Base-by-base conservation (phyloP, 1,140 invertebrate genomes). In the Drosophila athabasca region DNA sequence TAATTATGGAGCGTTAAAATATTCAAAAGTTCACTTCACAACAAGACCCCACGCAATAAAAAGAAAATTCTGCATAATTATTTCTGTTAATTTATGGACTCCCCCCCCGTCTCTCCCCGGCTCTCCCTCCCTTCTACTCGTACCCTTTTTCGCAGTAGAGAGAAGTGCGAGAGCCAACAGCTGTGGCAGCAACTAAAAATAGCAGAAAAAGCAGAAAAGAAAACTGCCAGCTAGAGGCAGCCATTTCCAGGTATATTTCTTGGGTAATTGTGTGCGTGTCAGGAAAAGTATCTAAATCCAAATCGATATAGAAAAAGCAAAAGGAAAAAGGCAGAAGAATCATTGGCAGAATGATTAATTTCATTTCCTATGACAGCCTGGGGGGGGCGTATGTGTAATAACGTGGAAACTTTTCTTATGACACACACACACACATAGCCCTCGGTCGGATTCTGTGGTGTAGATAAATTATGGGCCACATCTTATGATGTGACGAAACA, bases 271-370 rank as follows among this genome's bases (percentile, higher is more conserved):
- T 24, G 22, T 60, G 66, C 52, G 43, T 66, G 70, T 60, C 54
- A 31, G 17, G n/a, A 31, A 69, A 53, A 62, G 57, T 61, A 68
- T 35, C 17, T 6, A 24, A 76, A 65, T 67, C 72, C 48, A 76
- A 54, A 76, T 53, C 22, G 61, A 22, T 48, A 66, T 43, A 54
- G 4, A 19, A 17, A 31, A 11, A 45, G 15, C 52, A 61, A 58
- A 49, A 50, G 46, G 1, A 22, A 2, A 19, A 35, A 60, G 48
- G 19, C 17, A 48, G 44, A 58, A 78, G 74, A 76, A 68, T 79
- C 62, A 79, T 76, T 84, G 70, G 57, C 61, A 69, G 66, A 71
- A 84, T 84, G 72, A 85, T 85, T 79, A 84, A 84, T 84, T 76
- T 66, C 72, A 84, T 84, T 65, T 69, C 48, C 59, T 39, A 15